Evolutionary conservation across 1,140 invertebrate genomes (phyloP).

Genomic region (Cydia splendana): DNA sequence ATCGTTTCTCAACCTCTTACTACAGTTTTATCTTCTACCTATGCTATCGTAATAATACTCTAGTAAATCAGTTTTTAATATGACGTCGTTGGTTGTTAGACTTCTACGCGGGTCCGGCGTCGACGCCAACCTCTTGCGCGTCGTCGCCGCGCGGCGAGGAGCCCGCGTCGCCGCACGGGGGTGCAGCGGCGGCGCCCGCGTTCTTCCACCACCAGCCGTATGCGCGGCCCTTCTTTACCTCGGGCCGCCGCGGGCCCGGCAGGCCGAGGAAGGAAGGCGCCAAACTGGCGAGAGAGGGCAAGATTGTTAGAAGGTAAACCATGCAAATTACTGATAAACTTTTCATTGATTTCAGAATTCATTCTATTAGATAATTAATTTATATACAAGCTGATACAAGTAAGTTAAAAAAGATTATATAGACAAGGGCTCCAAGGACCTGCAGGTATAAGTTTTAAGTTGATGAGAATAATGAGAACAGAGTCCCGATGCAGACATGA

Average conservation of each 20-base stretch:
- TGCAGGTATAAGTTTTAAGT: no score
- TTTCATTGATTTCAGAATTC: slow-evolving; percentile 20
- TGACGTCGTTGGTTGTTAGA: slow-evolving; percentile 47
- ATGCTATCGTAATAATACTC: neutral
- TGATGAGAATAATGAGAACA: no score
- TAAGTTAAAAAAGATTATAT: no score
- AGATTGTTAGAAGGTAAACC: slow-evolving; percentile 70
- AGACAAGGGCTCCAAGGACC: no score
- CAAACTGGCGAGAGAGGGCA: slow-evolving; percentile 71
- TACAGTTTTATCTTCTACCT: neutral
- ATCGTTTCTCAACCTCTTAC: neutral
- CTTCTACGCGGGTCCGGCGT: slow-evolving; percentile 78
- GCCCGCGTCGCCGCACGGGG: slow-evolving; percentile 70
- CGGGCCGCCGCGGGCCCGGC: slow-evolving; percentile 84
- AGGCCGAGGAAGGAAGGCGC: slow-evolving; percentile 85
- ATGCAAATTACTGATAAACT: neutral
- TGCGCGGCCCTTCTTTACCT: slow-evolving; percentile 74
- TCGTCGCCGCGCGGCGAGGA: slow-evolving; percentile 80
- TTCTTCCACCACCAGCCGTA: slow-evolving; percentile 71
- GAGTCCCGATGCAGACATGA: no score
- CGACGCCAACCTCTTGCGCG: slow-evolving; percentile 80
- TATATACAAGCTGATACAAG: no score
- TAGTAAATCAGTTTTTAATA: neutral
- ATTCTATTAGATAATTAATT: neutral
- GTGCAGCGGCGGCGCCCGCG: slow-evolving; percentile 56